These are phyloP conservation scores for Ictalurus punctatus DNA, from an alignment of 2,113 vertebrate species.

Conservation along the genomic window DNA sequence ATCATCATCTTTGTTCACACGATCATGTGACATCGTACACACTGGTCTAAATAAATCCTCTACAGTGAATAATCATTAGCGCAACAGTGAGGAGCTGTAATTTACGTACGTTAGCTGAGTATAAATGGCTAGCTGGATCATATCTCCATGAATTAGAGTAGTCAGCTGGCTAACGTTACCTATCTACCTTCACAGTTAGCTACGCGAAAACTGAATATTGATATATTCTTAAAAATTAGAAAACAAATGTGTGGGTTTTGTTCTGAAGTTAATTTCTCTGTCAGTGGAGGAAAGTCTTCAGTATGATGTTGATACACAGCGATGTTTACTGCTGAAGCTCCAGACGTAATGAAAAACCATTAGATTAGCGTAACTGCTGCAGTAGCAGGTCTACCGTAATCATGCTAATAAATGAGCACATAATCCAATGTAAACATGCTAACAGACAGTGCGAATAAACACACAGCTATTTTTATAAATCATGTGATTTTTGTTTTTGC, in stretches of 20 bases:
- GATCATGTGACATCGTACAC: too few relatives aligned
- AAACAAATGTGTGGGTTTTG: neutral
- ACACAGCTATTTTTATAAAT: neutral
- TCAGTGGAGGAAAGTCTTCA: neutral
- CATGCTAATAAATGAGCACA: neutral
- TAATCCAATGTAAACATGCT: neutral
- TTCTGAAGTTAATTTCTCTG: neutral
- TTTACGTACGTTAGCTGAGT: neutral
- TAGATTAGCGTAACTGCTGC: neutral
- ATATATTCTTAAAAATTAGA: neutral
- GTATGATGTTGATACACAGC: neutral
- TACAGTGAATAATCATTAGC: neutral
- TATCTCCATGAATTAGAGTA: neutral
- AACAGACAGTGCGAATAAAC: neutral
- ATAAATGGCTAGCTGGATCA: neutral
- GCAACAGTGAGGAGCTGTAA: neutral
- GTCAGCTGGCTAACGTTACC: neutral
- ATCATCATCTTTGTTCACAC: neutral
- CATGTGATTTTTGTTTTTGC: neutral
- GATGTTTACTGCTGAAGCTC: neutral
- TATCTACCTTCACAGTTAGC: neutral
- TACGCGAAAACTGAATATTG: neutral
- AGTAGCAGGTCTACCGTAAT: neutral
- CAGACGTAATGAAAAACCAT: neutral
- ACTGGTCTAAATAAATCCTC: neutral